Evolutionary conservation across 2,797 vertebrate genomes (phyloP).

Genomic region (Carcharodon carcharias): DNA sequence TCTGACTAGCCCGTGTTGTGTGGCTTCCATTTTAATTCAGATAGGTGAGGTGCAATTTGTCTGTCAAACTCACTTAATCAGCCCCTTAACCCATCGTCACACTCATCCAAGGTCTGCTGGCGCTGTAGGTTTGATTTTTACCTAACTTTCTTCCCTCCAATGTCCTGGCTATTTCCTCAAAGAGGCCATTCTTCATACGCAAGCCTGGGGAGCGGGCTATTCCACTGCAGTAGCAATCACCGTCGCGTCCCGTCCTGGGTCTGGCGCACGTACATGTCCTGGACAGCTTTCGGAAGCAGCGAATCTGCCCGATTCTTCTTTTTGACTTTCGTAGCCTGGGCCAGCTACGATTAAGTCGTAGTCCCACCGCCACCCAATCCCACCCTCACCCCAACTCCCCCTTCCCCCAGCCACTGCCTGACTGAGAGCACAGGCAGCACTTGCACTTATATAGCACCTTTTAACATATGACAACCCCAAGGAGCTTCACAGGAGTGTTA

Average conservation of each 20-base stretch:
- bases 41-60: not conserved
- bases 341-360: fast-evolving
- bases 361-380: too few species aligned
- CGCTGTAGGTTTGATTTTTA: not conserved
- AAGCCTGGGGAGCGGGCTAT: not conserved
- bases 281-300: not conserved
- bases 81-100: not conserved
- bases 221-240: not conserved
- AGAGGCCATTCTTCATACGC: not conserved
- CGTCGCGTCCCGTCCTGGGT: not conserved
- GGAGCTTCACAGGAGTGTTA: not conserved
- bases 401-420: not conserved
- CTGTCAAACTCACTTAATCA: not conserved
- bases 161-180: not conserved
- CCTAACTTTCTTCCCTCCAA: not conserved
- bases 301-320: not conserved
- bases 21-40: not conserved
- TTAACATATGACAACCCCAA: not conserved
- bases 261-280: not conserved
- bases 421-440: not conserved
- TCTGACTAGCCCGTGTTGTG: too few species aligned
- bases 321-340: not conserved
- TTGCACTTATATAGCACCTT: not conserved
- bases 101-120: not conserved
- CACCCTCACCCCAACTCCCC: too few species aligned